Base-by-base conservation (phyloP, 1,140 invertebrate species). In the Scaptodrosophila lebanonensis region DNA sequence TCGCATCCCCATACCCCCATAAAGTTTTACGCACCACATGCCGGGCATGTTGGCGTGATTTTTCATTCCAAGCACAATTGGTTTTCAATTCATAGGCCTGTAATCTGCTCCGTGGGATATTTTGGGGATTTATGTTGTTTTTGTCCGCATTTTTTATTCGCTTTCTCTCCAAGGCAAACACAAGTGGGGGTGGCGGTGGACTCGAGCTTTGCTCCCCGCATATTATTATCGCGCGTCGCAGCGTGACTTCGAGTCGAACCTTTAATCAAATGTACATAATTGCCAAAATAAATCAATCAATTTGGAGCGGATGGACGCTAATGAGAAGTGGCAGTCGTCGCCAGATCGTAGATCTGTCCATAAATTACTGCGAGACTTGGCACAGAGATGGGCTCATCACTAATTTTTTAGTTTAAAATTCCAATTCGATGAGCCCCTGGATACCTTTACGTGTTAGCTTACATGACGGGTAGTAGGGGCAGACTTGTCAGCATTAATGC, bases 201-300 rank as follows among this genome's bases (percentile, higher is more conserved):
- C 8, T 20, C 8, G 35, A 38, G 45, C 29, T 61, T 40, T 25
- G 30, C 38, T 35, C 45, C 42, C 45, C 51, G 75, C 73, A 69
- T 79, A 82, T 82, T 82, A 82, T 82, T 82, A 75, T 69, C 69
- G 61, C 52, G 18, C 66, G 40, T 66, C 51, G n/a, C n/a, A n/a
- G 73, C 75, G 65, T 79, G 75, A 66, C 65, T 82, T 57, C 33
- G 52, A 82, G 75, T 62, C 76, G 44, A 65, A 59, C 64, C 76
- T 83, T 76, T 83, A 83, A 83, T 83, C 77, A 73, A 79, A 82
- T 82, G 71, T 66, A 75, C 66, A 83, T 83, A 83, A 83, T 83
- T 83, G 76, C 76, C 62, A 76, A 83, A 83, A 83, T 83, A 83
- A 83, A 83, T 83, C 77, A 83, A 83, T 83, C 77, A 83, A 83